phyloP scores from a whole-genome alignment of 2,797 vertebrate species.

The Hipposideros larvatus region DNA sequence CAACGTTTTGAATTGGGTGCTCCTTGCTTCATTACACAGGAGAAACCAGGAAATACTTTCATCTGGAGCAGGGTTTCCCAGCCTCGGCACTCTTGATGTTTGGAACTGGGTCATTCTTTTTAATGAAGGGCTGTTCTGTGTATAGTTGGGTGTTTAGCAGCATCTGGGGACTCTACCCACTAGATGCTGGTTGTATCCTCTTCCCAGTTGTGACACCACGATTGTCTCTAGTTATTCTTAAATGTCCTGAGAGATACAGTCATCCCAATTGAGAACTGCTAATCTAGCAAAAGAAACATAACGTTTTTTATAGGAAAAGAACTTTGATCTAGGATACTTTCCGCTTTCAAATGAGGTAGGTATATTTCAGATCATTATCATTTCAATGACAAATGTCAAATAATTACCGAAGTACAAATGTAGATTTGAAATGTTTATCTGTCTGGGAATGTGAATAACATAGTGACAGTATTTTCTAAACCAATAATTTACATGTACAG shows the following conservation, averaged over 20 bases:
- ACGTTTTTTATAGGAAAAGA: background rate
- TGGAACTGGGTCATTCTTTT: background rate
- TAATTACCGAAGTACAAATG: constrained; percentile 46
- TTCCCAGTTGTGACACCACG: background rate
- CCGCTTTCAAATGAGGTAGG: constrained; percentile 19
- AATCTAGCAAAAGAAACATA: background rate
- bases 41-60: background rate
- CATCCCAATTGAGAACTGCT: background rate
- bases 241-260: background rate
- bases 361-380: constrained; percentile 58
- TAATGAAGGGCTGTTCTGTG: background rate
- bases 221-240: background rate
- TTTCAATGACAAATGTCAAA: constrained; percentile 64
- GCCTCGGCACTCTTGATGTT: background rate
- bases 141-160: background rate
- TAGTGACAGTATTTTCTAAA: constrained; percentile 61
- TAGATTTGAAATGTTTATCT: constrained; percentile 49
- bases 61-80: background rate
- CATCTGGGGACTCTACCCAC: background rate
- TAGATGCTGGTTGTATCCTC: background rate
- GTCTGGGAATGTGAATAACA: constrained; percentile 33
- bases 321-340: constrained; percentile 13
- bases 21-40: background rate
- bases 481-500: constrained; percentile 62
- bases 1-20: background rate